Evolutionary conservation across 1,140 invertebrate genomes (phyloP).

Genomic region (Drosophila lini): DNA sequence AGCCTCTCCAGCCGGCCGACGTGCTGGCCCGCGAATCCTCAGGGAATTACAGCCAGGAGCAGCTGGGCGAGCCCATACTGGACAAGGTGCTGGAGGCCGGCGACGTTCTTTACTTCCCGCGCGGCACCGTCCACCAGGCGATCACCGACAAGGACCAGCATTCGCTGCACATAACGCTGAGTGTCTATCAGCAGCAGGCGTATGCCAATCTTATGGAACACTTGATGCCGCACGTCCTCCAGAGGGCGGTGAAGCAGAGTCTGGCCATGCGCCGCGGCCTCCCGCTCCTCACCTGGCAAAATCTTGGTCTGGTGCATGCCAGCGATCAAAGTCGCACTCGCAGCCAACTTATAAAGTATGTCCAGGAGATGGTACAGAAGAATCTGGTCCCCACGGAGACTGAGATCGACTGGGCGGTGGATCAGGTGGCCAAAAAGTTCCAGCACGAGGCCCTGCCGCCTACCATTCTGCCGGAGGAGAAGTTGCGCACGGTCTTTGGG

Average conservation of each 20-base stretch:
- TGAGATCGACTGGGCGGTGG: slow-evolving; percentile 92
- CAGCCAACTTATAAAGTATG: slow-evolving; percentile 85
- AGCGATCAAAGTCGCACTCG: slow-evolving; percentile 85
- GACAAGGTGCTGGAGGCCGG: slow-evolving; percentile 92
- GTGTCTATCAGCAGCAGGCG: slow-evolving; percentile 95
- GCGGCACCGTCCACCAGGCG: slow-evolving; percentile 97
- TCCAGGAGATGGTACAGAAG: slow-evolving; percentile 85
- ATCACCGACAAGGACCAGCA: slow-evolving; percentile 90
- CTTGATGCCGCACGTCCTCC: slow-evolving; percentile 91
- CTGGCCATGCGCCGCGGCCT: slow-evolving; percentile 91
- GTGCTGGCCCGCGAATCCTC: slow-evolving; percentile 92
- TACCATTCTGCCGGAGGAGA: slow-evolving; percentile 88
- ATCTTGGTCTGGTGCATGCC: slow-evolving; percentile 89
- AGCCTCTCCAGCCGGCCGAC: slow-evolving; percentile 87
- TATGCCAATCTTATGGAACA: slow-evolving; percentile 95
- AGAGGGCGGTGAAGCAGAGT: slow-evolving; percentile 89
- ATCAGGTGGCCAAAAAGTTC: slow-evolving; percentile 92
- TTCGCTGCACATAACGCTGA: slow-evolving; percentile 97
- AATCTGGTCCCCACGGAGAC: slow-evolving; percentile 84
- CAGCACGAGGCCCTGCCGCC: slow-evolving; percentile 96
- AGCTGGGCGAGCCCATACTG: slow-evolving; percentile 92
- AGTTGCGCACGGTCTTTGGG: slow-evolving; percentile 88
- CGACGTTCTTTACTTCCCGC: slow-evolving; percentile 96
- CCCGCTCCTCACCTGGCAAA: slow-evolving; percentile 90
- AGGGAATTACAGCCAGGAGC: slow-evolving; percentile 91